Evolutionary conservation across 2,888 invertebrate species (phyloP).

Genomic region (Callosobruchus maculatus): DNA sequence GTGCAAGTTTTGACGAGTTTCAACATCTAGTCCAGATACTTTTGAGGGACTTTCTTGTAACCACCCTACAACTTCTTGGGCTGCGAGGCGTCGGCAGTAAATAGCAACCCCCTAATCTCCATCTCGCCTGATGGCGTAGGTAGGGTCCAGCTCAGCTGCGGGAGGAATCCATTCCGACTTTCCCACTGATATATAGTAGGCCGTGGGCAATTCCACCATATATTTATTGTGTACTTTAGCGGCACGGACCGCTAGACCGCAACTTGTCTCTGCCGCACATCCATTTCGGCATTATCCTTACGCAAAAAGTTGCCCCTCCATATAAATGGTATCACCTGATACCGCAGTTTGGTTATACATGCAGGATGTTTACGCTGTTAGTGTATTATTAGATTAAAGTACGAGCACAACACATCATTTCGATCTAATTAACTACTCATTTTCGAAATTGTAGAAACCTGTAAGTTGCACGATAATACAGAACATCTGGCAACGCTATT

Average conservation of each 20-base stretch:
- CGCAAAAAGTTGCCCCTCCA: conserved; percentile 28
- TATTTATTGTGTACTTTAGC: conserved; percentile 50
- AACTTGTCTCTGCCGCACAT: conserved; percentile 21
- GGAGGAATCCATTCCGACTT: neutral
- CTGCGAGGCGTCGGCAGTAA: no score
- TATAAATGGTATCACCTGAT: neutral
- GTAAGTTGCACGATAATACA: no score
- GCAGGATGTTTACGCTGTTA: no score
- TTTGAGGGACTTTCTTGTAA: no score
- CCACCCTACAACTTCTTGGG: no score
- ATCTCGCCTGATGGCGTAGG: neutral
- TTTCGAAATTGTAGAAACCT: no score
- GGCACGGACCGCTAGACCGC: conserved; percentile 38
- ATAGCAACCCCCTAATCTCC: neutral
- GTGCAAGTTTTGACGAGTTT: no score
- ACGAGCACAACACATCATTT: no score
- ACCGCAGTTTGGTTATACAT: neutral
- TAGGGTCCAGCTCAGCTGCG: neutral
- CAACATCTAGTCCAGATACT: no score
- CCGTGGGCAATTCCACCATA: conserved; percentile 41
- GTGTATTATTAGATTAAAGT: no score
- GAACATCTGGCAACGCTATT: no score
- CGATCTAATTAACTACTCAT: no score
- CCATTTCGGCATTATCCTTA: conserved; percentile 36
- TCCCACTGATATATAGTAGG: conserved; percentile 23